Evolutionary conservation across 2,888 invertebrate genomes (phyloP), one percentile per base, ranked within the genome.

Genomic region (Andrena minutula): DNA sequence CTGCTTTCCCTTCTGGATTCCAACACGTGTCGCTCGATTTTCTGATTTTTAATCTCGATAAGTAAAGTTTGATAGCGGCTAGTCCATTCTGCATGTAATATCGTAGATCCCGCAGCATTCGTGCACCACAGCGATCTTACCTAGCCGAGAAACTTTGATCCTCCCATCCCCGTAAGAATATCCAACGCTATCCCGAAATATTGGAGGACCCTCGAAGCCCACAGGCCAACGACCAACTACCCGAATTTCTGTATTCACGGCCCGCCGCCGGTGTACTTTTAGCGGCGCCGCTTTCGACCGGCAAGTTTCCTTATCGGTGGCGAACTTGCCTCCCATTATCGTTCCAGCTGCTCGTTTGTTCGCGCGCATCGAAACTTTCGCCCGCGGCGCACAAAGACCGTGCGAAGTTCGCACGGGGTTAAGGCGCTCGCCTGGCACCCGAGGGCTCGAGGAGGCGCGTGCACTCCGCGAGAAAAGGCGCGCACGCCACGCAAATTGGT

Each of bases 401-500:
- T 10, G 56, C 56, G 56, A 56, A 56, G 56, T 74, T 58, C 69
- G 28, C 41, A 35, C 20, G 2, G 41, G 30, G 35, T 41, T 16
- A 32, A 73, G 41, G 35, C 16, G 63, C 3, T 10, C 28, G 64
- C 26, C 56, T 23, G n/a, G 69, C 16, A 75, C 76, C 66, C 28
- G 65, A 66, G 56, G 66, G 30, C 26, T 51, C 64, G 47, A 6
- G 56, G 74, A n/a, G 65, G 58, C 75, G 71, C 35, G 68, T 75
- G 66, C 56, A 61, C 47, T 26, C 51, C 7, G 30, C 49, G 64
- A 26, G 87, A 82, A 88, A 86, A 84, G 85, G 80, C 79, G 83
- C 23, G 65, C 30, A 7, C 66, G 77, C 83, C 82, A 77, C 65
- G 65, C 79, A 91, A 91, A 91, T 91, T 91, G 90, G 91, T 87